Conservation (phyloP, 2,797 vertebrate genomes). For the Siniperca obscura region DNA sequence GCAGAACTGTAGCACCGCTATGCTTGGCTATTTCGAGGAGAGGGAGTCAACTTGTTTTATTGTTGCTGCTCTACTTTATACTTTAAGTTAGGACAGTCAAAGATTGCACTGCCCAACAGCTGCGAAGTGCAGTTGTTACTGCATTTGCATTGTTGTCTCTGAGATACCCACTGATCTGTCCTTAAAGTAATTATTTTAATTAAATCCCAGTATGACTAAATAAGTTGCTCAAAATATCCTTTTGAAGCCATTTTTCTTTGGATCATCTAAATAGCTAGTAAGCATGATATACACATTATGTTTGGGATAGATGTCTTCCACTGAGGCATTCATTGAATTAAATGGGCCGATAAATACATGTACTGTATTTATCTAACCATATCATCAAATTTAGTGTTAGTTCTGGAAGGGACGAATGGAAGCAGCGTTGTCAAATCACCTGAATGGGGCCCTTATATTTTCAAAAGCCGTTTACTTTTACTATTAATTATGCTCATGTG, state of each 20-base stretch:
- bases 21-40: constrained; percentile 54
- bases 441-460: constrained; percentile 31
- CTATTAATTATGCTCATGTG: constrained; percentile 9
- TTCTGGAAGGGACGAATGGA: constrained; percentile 26
- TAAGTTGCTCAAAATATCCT: constrained; percentile 43
- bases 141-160: constrained; percentile 42
- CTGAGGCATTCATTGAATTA: constrained; percentile 11
- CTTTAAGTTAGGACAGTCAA: constrained; percentile 54
- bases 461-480: constrained; percentile 16
- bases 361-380: constrained; percentile 29
- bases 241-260: constrained; percentile 45
- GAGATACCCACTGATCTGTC: constrained; percentile 39
- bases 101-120: constrained; percentile 53
- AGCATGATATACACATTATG: constrained; percentile 24
- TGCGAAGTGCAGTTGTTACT: constrained; percentile 49
- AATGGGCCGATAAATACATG: constrained; percentile 9
- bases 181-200: constrained; percentile 44
- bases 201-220: constrained; percentile 37
- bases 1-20: constrained; percentile 77
- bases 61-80: constrained; percentile 65
- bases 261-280: constrained; percentile 17
- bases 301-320: constrained; percentile 25
- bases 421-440: constrained; percentile 40
- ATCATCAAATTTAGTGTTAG: constrained; percentile 19
- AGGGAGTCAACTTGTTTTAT: constrained; percentile 50